Conservation (phyloP, 2,113 vertebrate species). For the Campylomormyrus numenius region DNA sequence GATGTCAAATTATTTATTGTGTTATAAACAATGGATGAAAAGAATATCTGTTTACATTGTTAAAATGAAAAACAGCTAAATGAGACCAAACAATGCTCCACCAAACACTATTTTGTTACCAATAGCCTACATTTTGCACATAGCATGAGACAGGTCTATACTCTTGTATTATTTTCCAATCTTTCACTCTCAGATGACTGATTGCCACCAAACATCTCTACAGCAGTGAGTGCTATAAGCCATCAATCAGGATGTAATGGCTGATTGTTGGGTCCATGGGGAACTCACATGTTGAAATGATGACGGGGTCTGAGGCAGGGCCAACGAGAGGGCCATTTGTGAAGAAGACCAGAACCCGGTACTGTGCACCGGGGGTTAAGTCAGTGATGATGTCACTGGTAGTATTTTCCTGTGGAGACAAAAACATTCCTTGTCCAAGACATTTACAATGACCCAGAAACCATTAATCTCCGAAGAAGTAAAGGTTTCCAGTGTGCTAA, state of each 20-base stretch:
- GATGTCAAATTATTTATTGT: background rate
- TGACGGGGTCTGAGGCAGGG: conserved; percentile 84
- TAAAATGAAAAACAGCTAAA: background rate
- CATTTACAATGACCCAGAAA: background rate
- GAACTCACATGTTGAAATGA: conserved; percentile 80
- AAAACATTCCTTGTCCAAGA: background rate
- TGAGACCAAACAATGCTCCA: background rate
- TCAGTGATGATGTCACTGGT: conserved; percentile 78
- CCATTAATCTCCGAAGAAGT: background rate
- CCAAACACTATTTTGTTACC: background rate
- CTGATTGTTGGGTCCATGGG: background rate
- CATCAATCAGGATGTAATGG: background rate
- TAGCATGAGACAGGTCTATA: background rate
- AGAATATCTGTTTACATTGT: background rate
- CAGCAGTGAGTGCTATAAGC: background rate
- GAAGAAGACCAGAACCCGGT: conserved; percentile 79
- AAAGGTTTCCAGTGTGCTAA: background rate
- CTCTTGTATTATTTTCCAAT: background rate
- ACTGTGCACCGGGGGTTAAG: conserved; percentile 88
- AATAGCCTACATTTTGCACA: background rate
- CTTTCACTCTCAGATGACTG: background rate
- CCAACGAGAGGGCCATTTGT: conserved; percentile 81
- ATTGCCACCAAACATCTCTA: background rate
- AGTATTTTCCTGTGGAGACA: conserved; percentile 72
- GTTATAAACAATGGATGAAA: background rate